phyloP scores from a whole-genome alignment of 2,113 vertebrate genomes.

The Psilopogon haemacephalus region DNA sequence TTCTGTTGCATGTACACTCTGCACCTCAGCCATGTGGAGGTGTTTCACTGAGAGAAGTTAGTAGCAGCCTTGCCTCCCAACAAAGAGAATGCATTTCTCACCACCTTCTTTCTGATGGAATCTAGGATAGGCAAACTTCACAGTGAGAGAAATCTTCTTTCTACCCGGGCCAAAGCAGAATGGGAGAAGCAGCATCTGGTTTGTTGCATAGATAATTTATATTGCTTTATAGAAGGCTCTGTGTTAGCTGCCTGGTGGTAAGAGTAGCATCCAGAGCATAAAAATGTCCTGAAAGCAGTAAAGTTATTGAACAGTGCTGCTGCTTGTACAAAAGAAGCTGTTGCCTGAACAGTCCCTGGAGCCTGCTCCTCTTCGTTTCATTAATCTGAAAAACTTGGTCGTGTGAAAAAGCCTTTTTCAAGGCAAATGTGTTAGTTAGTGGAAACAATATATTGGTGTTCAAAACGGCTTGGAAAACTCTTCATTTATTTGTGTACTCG shows the following conservation, averaged over 20 bases:
- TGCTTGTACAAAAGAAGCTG: not conserved
- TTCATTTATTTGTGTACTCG: not conserved
- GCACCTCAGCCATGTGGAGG: not conserved
- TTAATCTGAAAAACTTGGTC: not conserved
- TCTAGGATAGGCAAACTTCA: not conserved
- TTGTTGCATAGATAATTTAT: not conserved
- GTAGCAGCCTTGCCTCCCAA: not conserved
- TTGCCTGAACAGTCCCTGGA: not conserved
- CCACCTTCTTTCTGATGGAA: not conserved
- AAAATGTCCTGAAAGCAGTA: not conserved
- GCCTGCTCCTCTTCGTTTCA: not conserved
- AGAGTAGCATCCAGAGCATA: not conserved
- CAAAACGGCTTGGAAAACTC: not conserved
- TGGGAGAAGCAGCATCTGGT: not conserved
- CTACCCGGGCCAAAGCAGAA: not conserved
- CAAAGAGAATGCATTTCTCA: not conserved
- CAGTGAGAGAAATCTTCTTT: not conserved
- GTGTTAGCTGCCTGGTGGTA: not conserved
- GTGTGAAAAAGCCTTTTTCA: not conserved
- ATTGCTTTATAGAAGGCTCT: not conserved
- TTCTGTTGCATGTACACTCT: not conserved
- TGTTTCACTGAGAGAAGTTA: not conserved
- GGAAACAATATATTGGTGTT: not conserved
- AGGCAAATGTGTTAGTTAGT: not conserved
- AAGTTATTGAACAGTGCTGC: not conserved